Evolutionary conservation across 2,113 vertebrate genomes (phyloP), one percentile per base, ranked within the genome.

Genomic region (Peromyscus maniculatus): DNA sequence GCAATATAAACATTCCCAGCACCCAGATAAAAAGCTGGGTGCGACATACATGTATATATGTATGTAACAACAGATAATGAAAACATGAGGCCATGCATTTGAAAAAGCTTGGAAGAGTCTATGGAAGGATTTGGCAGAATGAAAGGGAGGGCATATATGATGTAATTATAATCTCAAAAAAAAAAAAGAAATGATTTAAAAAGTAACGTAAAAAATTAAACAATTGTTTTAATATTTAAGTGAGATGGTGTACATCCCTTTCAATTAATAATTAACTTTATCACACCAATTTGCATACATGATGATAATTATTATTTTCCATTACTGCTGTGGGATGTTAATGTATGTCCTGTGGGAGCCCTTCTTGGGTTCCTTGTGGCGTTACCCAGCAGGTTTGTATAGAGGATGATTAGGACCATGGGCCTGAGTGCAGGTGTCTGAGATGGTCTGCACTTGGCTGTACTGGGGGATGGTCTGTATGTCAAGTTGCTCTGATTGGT

Each of bases 261-360:
- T 57, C 31, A 87, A 95, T 59, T 95, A 96, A 78, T 49, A 79
- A 90, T 64, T 80, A 75, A 59, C 19, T 66, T 46, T 46, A 46
- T 67, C 39, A 86, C 28, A 49, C 83, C 26, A 87, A 46, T 64
- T 66, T 87, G 26, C 5, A 87, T 16, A 87, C 21, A 46, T 46
- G n/a, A 31, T 87, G 28, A 69, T n/a, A 59, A 21, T 49, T 36
- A 33, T 52, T 52, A 52, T 69, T 55, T n/a, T 55, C 36, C 46
- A 52, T 71, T 43, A 43, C 39, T 43, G 39, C 39, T 43, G 39
- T 43, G 39, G 39, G 39, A 43, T 43, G 39, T 43, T 43, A 43
- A 43, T 43, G 39, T 43, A 43, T 43, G n/a, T n/a, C n/a, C n/a
- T n/a, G n/a, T n/a, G n/a, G n/a, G n/a, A n/a, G n/a, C n/a, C n/a